Evolutionary conservation across 2,113 vertebrate genomes (phyloP), one percentile per base, ranked within the genome.

Genomic region (Uropsilus gracilis): DNA sequence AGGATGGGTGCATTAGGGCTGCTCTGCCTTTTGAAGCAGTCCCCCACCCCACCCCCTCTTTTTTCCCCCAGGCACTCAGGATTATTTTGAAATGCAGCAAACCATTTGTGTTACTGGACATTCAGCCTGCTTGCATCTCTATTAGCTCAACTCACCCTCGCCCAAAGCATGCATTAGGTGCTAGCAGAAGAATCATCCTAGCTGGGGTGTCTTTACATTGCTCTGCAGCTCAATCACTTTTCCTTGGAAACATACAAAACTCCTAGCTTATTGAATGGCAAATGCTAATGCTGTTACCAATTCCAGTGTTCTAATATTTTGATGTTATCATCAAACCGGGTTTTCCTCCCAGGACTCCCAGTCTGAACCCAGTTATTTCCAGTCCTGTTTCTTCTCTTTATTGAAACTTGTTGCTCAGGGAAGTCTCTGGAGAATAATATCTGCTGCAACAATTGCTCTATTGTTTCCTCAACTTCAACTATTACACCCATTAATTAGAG

Each of bases 381-480:
- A 95, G 85, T 81, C 17, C 81, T 86, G 34, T 88, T 87, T 93
- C 92, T 94, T 76, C 71, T 95, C 91, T 92, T 81, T 91, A 82
- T 98, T 98, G 93, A 98, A 96, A 99, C 99, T 99, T 99, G 99
- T 99, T 99, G 99, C 99, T 99, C 97, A 50, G 81, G 98, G 98
- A 94, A 97, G 98, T 98, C 99, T 99, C 99, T 50, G 84, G 99
- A 99, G 99, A 99, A 99, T 99, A 99, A 99, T 99, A 99, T 98
- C 97, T 98, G 90, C 98, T 95, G 98, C 98, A 99, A 99, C 99
- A 99, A 98, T 99, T 99, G 98, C 98, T 98, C 98, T 99, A 99
- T 99, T 99, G 99, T 99, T 99, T 99, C 99, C 99, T 99, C 89
- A 97, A 95, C 97, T 98, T 98, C 97, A 97, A 98, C 98, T 98